Conservation (phyloP, 2,888 invertebrate species). For the Pecten maximus region DNA sequence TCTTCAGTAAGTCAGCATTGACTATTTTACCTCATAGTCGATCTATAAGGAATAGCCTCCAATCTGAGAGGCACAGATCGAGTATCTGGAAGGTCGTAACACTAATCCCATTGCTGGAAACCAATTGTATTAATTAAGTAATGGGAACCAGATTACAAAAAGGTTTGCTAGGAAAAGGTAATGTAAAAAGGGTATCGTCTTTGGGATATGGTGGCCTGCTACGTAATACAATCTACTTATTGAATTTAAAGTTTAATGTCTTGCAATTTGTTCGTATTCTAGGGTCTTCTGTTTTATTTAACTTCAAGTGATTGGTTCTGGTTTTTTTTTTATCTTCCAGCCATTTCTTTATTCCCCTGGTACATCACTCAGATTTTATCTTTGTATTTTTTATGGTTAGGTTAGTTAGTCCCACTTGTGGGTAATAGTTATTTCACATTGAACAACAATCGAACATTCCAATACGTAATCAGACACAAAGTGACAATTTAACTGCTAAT, state of each 20-base stretch:
- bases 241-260: conserved; percentile 24
- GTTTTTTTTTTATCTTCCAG: background rate
- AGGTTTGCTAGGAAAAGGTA: background rate
- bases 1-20: background rate
- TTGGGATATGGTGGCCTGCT: background rate
- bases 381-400: background rate
- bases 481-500: background rate
- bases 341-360: background rate
- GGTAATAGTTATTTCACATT: background rate
- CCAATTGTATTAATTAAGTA: conserved; percentile 6
- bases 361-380: background rate
- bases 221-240: conserved; percentile 10
- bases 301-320: background rate
- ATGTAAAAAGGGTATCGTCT: background rate
- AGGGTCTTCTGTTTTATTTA: conserved; percentile 11
- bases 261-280: background rate
- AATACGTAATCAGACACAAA: background rate
- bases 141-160: background rate
- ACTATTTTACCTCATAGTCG: background rate
- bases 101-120: background rate
- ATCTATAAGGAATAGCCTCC: background rate
- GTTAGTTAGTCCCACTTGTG: background rate
- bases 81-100: background rate
- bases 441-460: background rate
- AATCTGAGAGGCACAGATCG: background rate